Evolutionary conservation across 2,113 vertebrate species (phyloP), one percentile per base, ranked within the genome.

Genomic region (Nansenia antarctica): DNA sequence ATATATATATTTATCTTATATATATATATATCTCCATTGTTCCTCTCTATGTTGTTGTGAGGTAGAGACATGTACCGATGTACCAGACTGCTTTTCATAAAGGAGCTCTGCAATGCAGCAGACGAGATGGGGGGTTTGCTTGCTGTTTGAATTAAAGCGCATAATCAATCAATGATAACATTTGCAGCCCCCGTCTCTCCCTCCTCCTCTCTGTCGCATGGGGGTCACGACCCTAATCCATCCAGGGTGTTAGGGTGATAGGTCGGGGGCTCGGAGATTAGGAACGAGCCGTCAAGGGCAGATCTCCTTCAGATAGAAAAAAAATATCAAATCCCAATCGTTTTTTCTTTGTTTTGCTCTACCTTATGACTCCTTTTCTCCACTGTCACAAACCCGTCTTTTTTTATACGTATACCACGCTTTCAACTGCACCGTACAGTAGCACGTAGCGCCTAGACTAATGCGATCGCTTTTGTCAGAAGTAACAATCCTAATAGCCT

Each of bases 141-240:
- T 81, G 82, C 80, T 76, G 84, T 86, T 83, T 85, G 81, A 85
- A 87, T 85, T 78, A 84, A 87, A 88, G 69, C 71, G 71, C 72
- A 79, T 75, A 75, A 89, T 87, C 87, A 89, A 90, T 89, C 89
- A 87, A 83, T 87, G 86, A 86, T 87, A 86, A 81, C 80, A 85
- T 89, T 89, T 87, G 85, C 80, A 65, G 82, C 79, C 74, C 85
- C 86, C 85, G 71, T 66, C 30, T 58, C n/a, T 3, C 27, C 12
- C 5, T 30, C 5, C 4, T 26, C 12, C 54, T 65, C 11, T 54
- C 5, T 79, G 85, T 85, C 84, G 79, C 70, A 54, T 69, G 7
- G 81, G n/a, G 86, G 86, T 90, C 87, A 79, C 84, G 79, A 85
- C 87, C 87, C 78, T 86, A 84, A 90, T 90, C 82, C 87, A 81